A percentile compares a stretch with the other conserved stretches of the same genome.
These are phyloP conservation scores for Sigmodon hispidus DNA, from an alignment of 2,113 vertebrate genomes.

Conservation along the genomic window DNA sequence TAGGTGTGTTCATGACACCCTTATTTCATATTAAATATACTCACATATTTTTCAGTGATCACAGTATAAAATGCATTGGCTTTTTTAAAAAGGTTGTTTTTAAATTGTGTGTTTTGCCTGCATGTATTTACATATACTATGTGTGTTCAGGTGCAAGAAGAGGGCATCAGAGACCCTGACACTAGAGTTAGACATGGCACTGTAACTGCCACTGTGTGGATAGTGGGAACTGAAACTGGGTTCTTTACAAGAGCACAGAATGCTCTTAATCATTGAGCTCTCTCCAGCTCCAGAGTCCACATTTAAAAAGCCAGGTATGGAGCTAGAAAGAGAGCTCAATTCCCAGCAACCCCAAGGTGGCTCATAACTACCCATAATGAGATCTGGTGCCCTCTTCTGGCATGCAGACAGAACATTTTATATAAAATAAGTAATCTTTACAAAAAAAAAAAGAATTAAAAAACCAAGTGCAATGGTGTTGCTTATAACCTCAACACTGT, in stretches of 20 bases:
- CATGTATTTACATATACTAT: not conserved
- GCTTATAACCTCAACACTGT: not conserved
- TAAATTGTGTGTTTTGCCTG: not conserved
- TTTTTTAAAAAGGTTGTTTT: not conserved
- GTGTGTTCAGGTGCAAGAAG: not conserved
- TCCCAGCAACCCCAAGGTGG: not conserved
- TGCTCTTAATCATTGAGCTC: not conserved
- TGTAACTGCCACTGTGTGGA: not conserved
- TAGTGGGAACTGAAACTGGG: not conserved
- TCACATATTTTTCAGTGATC: not conserved
- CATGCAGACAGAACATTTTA: not conserved
- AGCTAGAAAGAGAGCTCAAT: not conserved
- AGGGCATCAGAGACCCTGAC: not conserved
- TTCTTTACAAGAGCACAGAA: not conserved
- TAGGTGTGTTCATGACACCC: not conserved
- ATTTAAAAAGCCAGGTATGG: not conserved
- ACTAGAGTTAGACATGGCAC: not conserved
- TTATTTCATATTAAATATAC: not conserved
- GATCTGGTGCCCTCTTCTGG: not conserved
- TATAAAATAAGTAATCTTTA: not conserved
- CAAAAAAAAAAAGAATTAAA: not conserved
- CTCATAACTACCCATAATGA: not conserved
- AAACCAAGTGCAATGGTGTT: not conserved
- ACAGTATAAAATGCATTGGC: not conserved
- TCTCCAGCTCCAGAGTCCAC: not conserved